These are phyloP conservation scores for Beris chalybata DNA, from an alignment of 2,888 invertebrate species.

Conservation along the genomic window DNA sequence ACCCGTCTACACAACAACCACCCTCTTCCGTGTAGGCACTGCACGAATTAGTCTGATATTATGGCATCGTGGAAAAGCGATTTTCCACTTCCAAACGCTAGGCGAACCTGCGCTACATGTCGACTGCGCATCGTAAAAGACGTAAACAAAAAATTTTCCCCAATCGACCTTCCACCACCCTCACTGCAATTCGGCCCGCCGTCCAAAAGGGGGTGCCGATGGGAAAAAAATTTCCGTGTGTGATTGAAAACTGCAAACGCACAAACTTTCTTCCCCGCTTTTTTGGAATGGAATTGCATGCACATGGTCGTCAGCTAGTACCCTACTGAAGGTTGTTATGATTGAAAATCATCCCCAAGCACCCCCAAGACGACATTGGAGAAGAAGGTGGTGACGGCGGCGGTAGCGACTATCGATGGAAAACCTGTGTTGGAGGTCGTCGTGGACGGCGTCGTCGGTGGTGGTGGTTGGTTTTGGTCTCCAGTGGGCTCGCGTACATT, in stretches of 20 bases:
- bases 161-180: constrained; percentile 3
- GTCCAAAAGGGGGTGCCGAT: no score
- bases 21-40: not conserved
- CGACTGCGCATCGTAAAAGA: constrained; percentile 28
- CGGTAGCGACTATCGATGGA: not conserved
- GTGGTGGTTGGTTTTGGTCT: constrained; percentile 13
- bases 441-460: not conserved
- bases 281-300: no score
- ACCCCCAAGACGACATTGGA: not conserved
- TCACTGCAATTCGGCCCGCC: not conserved
- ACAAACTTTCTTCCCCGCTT: constrained; percentile 9
- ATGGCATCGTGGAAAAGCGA: constrained; percentile 2
- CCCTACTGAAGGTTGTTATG: constrained; percentile 28
- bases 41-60: not conserved
- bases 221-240: not conserved
- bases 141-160: constrained; percentile 36
- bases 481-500: constrained; percentile 13
- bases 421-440: not conserved
- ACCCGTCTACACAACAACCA: not conserved
- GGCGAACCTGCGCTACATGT: constrained; percentile 33
- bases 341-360: constrained; percentile 34
- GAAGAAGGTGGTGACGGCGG: not conserved
- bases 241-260: constrained; percentile 19
- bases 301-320: no score
- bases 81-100: not conserved